Conservation (phyloP, 2,797 vertebrate species). For the Xenentodon cancila region DNA sequence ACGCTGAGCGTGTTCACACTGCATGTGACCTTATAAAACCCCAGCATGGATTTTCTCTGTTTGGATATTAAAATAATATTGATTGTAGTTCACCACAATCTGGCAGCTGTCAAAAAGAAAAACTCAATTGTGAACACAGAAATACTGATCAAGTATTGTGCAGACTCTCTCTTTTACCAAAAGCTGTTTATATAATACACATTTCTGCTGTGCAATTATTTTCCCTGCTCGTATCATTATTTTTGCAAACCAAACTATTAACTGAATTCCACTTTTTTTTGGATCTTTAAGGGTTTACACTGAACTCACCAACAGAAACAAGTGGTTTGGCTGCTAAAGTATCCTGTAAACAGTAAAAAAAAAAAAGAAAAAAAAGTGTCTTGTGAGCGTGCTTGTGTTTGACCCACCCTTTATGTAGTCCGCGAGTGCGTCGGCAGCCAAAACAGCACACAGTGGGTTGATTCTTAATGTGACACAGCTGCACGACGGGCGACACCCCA, state of each 20-base stretch:
- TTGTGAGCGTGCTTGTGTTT: not conserved
- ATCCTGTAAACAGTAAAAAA: slow-evolving; percentile 3
- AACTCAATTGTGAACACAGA: slow-evolving; percentile 32
- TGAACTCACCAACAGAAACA: slow-evolving; percentile 26
- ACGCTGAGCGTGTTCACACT: slow-evolving; percentile 10
- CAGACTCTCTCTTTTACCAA: slow-evolving; percentile 15
- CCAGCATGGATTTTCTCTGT: slow-evolving; percentile 25
- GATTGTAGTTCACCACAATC: slow-evolving; percentile 56
- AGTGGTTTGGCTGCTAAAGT: slow-evolving; percentile 20
- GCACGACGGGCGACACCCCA: slow-evolving; percentile 9
- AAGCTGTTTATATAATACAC: slow-evolving; percentile 1
- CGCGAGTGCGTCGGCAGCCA: not conserved
- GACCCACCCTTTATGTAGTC: slow-evolving; percentile 7
- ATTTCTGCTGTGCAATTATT: not conserved
- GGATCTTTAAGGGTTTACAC: slow-evolving; percentile 3
- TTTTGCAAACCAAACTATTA: slow-evolving; percentile 1
- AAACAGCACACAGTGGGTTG: not conserved
- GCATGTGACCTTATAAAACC: slow-evolving; percentile 52
- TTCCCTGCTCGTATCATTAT: slow-evolving; percentile 1
- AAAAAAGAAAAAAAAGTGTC: too few species aligned
- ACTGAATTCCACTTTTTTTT: slow-evolving; percentile 15
- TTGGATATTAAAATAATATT: slow-evolving; percentile 50
- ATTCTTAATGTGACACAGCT: slow-evolving; percentile 31
- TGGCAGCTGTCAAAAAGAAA: slow-evolving; percentile 29
- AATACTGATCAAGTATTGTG: slow-evolving; percentile 10